phyloP scores from a whole-genome alignment of 2,113 vertebrate genomes.

The Ciconia stormi region DNA sequence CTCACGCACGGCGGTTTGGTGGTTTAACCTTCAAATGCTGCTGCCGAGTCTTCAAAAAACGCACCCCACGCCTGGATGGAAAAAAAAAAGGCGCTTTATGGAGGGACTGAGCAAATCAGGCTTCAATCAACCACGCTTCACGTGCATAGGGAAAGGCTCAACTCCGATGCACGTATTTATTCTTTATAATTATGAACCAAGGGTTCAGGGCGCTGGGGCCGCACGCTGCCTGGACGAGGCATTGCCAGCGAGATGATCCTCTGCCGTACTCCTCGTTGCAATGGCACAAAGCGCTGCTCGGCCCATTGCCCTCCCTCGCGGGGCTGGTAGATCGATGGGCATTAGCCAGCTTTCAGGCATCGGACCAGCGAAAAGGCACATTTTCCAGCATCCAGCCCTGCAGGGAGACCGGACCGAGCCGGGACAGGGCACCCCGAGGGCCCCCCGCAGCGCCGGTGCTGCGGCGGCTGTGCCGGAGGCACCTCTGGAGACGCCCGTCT shows the following conservation, averaged over 20 bases:
- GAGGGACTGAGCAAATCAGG: neutral
- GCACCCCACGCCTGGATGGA: neutral
- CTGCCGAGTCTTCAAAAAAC: neutral
- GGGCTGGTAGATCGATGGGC: accelerated
- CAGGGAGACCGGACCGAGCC: accelerated
- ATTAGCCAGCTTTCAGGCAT: neutral
- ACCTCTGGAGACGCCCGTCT: neutral
- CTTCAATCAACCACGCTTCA: accelerated
- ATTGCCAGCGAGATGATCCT: accelerated
- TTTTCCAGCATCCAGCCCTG: neutral
- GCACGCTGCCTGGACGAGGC: neutral
- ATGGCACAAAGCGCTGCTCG: accelerated
- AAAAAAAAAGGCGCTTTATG: neutral
- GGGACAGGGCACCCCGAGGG: neutral
- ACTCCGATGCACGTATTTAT: accelerated
- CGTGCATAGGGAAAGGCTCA: neutral
- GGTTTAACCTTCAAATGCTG: neutral
- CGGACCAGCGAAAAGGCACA: accelerated
- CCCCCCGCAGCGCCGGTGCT: accelerated
- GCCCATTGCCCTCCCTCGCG: accelerated
- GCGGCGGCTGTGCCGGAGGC: neutral
- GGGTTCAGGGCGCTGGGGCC: neutral
- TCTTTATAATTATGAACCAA: neutral
- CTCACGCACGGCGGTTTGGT: accelerated
- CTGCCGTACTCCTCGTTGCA: accelerated